A percentile compares a stretch with the other conserved stretches of the same genome.
phyloP scores from a whole-genome alignment of 2,888 invertebrate genomes.

The Polyommatus icarus region DNA sequence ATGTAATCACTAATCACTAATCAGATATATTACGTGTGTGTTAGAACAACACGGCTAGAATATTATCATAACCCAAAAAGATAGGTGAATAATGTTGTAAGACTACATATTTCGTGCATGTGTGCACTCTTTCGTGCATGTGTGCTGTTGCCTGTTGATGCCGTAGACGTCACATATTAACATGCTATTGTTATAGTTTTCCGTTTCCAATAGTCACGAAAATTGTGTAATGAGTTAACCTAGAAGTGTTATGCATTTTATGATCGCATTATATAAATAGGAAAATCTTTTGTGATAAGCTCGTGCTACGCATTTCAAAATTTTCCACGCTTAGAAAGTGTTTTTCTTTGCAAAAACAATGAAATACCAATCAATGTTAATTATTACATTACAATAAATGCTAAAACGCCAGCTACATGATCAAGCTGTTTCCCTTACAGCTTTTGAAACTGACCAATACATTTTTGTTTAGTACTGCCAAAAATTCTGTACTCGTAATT shows the following conservation, averaged over 20 bases:
- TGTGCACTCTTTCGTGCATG: neutral
- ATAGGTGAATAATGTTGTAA: neutral
- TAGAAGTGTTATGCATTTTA: neutral
- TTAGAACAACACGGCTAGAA: neutral
- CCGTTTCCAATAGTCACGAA: neutral
- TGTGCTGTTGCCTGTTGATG: neutral
- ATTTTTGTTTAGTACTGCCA: neutral
- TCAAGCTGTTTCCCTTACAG: neutral
- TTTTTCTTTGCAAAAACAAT: too few relatives aligned
- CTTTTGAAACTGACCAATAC: neutral
- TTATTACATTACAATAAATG: too few relatives aligned
- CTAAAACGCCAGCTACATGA: neutral
- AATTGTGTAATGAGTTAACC: neutral
- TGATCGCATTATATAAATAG: neutral
- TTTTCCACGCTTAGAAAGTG: neutral
- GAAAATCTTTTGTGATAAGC: neutral
- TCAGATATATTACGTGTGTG: neutral
- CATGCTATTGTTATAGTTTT: neutral
- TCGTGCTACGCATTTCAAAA: neutral
- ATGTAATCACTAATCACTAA: too few relatives aligned
- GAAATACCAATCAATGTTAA: too few relatives aligned
- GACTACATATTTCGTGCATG: neutral
- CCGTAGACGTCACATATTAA: slow-evolving; percentile 9
- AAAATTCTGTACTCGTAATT: neutral
- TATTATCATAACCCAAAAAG: neutral